These are phyloP conservation scores for Octonoba sinensis DNA, from an alignment of 2,888 invertebrate species.

Conservation along the genomic window DNA sequence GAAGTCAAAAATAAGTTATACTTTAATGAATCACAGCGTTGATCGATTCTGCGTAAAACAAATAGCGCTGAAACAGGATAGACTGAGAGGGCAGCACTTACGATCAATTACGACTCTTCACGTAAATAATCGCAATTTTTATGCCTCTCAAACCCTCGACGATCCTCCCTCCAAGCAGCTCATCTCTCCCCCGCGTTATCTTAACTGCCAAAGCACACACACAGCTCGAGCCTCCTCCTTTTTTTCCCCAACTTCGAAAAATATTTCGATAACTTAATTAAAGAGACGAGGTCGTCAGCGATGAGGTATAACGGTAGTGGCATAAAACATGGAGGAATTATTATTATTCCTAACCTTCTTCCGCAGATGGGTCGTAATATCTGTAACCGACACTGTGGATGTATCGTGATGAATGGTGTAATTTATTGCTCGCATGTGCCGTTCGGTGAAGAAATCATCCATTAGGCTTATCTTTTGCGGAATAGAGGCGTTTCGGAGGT, in stretches of 20 bases:
- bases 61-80: slow-evolving; percentile 33
- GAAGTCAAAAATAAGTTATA: no score
- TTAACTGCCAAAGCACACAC: no score
- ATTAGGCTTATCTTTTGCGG: slow-evolving; percentile 35
- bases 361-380: slow-evolving; percentile 18
- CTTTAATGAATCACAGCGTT: slow-evolving; percentile 24
- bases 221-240: no score
- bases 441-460: slow-evolving; percentile 37
- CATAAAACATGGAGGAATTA: no score
- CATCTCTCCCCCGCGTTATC: no score
- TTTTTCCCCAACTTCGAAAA: not conserved
- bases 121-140: slow-evolving; percentile 54
- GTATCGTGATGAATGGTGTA: slow-evolving; percentile 43
- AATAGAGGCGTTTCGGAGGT: slow-evolving; percentile 30
- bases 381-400: slow-evolving; percentile 30
- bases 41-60: slow-evolving; percentile 28
- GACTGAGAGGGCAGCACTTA: slow-evolving; percentile 18
- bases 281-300: slow-evolving; percentile 7
- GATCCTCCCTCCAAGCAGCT: no score
- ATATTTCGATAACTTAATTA: slow-evolving; percentile 50
- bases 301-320: no score
- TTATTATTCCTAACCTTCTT: no score
- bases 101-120: slow-evolving; percentile 28
- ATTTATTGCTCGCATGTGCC: slow-evolving; percentile 38
- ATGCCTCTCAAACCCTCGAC: slow-evolving; percentile 1